Base-by-base conservation (phyloP, 2,797 vertebrate genomes). In the Sphenopsis melanotis region DNA sequence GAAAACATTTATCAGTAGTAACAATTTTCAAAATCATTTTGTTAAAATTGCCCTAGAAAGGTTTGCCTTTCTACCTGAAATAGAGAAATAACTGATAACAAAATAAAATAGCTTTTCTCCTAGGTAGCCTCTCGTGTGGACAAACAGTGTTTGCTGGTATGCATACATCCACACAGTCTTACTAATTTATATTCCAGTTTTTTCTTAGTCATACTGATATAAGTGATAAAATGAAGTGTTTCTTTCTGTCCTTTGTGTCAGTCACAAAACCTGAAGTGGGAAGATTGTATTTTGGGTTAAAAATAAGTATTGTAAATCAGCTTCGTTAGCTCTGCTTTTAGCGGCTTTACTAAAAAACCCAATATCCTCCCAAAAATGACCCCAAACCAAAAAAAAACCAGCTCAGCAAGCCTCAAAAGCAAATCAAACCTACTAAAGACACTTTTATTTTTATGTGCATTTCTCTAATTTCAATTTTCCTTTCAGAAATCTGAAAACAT, bases 221-320 rank as follows among this genome's bases (percentile, higher is more conserved):
- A 77, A n/a, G 26, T 10, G 75, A 74, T 53, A 30, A 92, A 88
- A 78, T 42, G 91, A 15, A n/a, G 21, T 79, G 63, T 79, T 92
- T 90, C 75, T 86, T 94, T 94, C 82, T 94, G 53, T 47, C 30
- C 29, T 93, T 95, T 79, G 71, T 91, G 87, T 81, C 52, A 93
- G 87, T 83, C 74, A 85, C 2, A 3, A 96, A 94, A 94, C 29
- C 39, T 44, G 11, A 96, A 94, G 19, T 88, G 46, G 71, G 55
- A 92, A 96, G 72, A 94, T 74, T 89, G 70, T 9, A 61, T 93
- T 93, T 89, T 64, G 76, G 21, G 37, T 95, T 95, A 97, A 96
- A 97, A 97, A 90, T 87, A 94, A 91, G 41, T 70, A 50, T 64
- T 91, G 79, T 56, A 74, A 83, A 81, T 68, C 26, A 26, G 8